These are phyloP conservation scores for Trinorchestia longiramus DNA, from an alignment of 1,140 invertebrate genomes.

Conservation along the genomic window DNA sequence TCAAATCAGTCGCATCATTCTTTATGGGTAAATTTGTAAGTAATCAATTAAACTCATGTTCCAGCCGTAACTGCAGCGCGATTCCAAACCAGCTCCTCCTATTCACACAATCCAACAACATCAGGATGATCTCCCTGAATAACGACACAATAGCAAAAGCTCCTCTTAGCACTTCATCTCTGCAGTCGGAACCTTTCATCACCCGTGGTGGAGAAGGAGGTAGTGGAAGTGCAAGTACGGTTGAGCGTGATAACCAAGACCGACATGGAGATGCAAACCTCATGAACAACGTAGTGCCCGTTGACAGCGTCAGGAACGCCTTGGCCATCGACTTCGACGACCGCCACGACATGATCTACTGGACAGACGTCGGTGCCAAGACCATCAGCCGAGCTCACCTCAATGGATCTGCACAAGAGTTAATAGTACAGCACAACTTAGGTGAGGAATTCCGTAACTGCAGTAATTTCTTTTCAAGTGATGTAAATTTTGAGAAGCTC, in stretches of 20 bases:
- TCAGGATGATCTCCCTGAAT: slow-evolving; percentile 74
- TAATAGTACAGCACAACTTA: slow-evolving; percentile 79
- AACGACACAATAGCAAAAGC: slow-evolving; percentile 73
- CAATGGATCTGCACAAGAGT: slow-evolving; percentile 81
- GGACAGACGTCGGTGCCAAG: slow-evolving; percentile 87
- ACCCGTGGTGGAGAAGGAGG: background rate
- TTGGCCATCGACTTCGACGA: slow-evolving; percentile 88
- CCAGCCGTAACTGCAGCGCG: slow-evolving; percentile 79
- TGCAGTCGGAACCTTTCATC: slow-evolving; percentile 49
- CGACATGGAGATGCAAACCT: slow-evolving; percentile 52
- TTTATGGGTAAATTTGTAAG: background rate
- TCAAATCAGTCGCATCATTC: no score
- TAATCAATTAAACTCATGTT: background rate
- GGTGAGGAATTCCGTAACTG: slow-evolving; percentile 74
- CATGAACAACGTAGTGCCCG: slow-evolving; percentile 76
- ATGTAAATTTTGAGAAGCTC: background rate
- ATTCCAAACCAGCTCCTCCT: slow-evolving; percentile 83
- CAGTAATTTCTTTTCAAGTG: no score
- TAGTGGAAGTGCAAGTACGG: background rate
- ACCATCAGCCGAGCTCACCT: slow-evolving; percentile 83
- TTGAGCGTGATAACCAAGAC: slow-evolving; percentile 44
- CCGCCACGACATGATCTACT: slow-evolving; percentile 83
- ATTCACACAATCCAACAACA: slow-evolving; percentile 85
- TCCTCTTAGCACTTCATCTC: slow-evolving; percentile 69
- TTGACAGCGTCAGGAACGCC: slow-evolving; percentile 84